These are phyloP conservation scores for Cyprinodon variegatus DNA, from an alignment of 2,113 vertebrate genomes.

Conservation along the genomic window DNA sequence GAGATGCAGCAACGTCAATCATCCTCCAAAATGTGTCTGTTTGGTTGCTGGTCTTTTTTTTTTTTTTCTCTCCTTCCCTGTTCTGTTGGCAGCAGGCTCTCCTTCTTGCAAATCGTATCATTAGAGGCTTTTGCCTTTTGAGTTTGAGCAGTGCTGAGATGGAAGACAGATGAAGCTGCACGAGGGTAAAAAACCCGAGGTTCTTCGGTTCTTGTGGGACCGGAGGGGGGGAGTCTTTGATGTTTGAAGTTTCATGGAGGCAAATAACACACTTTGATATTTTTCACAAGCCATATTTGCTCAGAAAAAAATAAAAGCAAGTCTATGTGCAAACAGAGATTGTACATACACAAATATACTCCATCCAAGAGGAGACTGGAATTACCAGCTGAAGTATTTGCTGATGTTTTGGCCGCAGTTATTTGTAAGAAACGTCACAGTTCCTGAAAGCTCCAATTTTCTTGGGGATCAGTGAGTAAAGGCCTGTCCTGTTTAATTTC, in stretches of 20 bases:
- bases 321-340: slow-evolving; percentile 19
- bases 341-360: slow-evolving; percentile 28
- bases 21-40: slow-evolving; percentile 57
- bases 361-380: slow-evolving; percentile 34
- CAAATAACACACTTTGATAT: slow-evolving; percentile 78
- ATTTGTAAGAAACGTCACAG: slow-evolving; percentile 33
- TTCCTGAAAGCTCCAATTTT: slow-evolving; percentile 55
- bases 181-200: slow-evolving; percentile 26
- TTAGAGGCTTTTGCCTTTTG: slow-evolving; percentile 63
- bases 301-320: slow-evolving; percentile 22
- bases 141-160: slow-evolving; percentile 47
- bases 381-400: slow-evolving; percentile 44
- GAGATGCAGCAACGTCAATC: slow-evolving; percentile 70
- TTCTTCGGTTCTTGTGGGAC: slow-evolving; percentile 67
- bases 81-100: slow-evolving; percentile 65
- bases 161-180: slow-evolving; percentile 47
- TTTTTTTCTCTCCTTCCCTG: background rate
- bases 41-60: slow-evolving; percentile 41
- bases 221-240: slow-evolving; percentile 61
- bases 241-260: slow-evolving; percentile 68
- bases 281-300: slow-evolving; percentile 64
- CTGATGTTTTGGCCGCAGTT: slow-evolving; percentile 40
- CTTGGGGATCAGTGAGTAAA: slow-evolving; percentile 32
- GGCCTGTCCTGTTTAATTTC: slow-evolving; percentile 65
- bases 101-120: slow-evolving; percentile 62